phyloP scores from a whole-genome alignment of 2,888 invertebrate species.

The Chrysolina haemoptera region DNA sequence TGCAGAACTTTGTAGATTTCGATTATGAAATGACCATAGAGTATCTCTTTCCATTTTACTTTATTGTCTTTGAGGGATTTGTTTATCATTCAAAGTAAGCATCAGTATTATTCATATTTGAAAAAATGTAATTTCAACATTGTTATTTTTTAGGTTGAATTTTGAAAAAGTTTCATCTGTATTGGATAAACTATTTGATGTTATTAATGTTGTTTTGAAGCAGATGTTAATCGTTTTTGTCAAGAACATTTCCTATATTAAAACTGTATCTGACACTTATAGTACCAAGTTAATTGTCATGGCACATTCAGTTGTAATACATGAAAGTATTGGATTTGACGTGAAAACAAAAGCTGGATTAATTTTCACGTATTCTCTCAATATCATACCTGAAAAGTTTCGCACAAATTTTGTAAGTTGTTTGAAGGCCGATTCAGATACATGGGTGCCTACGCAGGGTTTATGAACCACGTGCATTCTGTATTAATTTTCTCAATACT shows the following conservation, averaged over 20 bases:
- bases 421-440: too few species aligned
- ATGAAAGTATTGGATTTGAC: constrained; percentile 76
- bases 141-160: constrained; percentile 37
- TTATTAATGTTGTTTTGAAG: constrained; percentile 54
- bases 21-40: constrained; percentile 53
- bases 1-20: constrained; percentile 51
- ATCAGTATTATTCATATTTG: not conserved
- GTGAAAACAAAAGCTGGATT: constrained; percentile 77
- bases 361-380: constrained; percentile 71
- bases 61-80: constrained; percentile 54
- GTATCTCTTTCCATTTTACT: constrained; percentile 56
- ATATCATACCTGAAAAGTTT: constrained; percentile 61
- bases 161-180: constrained; percentile 35
- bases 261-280: constrained; percentile 49
- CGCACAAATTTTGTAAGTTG: constrained; percentile 54
- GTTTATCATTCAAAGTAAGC: constrained; percentile 55
- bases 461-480: too few species aligned
- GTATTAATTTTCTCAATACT: too few species aligned
- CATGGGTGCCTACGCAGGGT: too few species aligned
- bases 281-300: constrained; percentile 52
- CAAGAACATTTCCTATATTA: constrained; percentile 47
- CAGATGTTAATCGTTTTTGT: constrained; percentile 54
- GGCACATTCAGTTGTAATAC: constrained; percentile 58
- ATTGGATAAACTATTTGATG: constrained; percentile 48
- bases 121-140: not conserved